phyloP scores from a whole-genome alignment of 2,888 invertebrate species.

The Pyrocoelia pectoralis region DNA sequence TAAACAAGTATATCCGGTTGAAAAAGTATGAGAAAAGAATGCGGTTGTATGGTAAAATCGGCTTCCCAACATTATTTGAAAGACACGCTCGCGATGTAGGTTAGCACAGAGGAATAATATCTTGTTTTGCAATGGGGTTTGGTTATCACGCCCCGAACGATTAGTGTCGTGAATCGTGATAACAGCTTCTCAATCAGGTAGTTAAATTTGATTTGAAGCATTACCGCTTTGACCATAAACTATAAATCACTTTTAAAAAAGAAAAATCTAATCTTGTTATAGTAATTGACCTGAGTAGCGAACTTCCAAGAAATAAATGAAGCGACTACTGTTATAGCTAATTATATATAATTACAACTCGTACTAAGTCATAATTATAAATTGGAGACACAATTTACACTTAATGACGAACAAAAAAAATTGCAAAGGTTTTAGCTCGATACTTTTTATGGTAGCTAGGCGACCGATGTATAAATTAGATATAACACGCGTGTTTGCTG shows the following conservation, averaged over 20 bases:
- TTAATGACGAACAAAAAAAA: background rate
- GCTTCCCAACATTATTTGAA: background rate
- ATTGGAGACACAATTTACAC: background rate
- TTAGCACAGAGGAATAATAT: background rate
- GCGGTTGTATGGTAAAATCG: conserved; percentile 6
- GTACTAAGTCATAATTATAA: background rate
- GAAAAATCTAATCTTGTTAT: background rate
- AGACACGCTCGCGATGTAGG: background rate
- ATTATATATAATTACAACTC: background rate
- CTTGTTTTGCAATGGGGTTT: too few relatives aligned
- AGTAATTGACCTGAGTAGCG: background rate
- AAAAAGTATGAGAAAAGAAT: conserved; percentile 21
- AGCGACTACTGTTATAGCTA: background rate
- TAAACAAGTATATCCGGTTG: conserved; percentile 34
- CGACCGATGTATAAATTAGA: too few relatives aligned
- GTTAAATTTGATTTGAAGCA: too few relatives aligned
- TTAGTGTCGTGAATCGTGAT: too few relatives aligned
- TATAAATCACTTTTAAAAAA: background rate
- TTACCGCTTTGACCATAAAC: background rate
- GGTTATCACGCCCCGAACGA: too few relatives aligned
- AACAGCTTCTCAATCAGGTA: too few relatives aligned
- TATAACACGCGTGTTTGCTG: too few relatives aligned
- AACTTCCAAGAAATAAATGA: background rate
- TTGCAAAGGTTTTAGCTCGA: background rate
- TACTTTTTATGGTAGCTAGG: too few relatives aligned